Base-by-base conservation (phyloP, 2,797 vertebrate species). In the Melanotaenia trifasciata region DNA sequence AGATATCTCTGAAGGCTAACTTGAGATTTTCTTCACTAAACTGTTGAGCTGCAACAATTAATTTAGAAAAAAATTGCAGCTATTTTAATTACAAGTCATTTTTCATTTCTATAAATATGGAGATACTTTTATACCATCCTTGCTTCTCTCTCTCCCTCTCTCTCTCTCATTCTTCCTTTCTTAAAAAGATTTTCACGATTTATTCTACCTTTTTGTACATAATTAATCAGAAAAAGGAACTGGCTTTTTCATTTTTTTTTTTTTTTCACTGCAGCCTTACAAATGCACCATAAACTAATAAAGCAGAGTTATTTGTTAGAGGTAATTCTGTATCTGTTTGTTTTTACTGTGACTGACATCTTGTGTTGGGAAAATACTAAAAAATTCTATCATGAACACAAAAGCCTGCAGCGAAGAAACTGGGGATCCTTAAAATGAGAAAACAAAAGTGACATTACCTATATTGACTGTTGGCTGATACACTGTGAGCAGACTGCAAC, bases 401-500 rank as follows among this genome's bases (percentile, higher is more conserved):
- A 67, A 72, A 43, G 47, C 58, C 45, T 57, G 53, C 22, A 47
- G 67, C 33, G 35, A 33, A 33, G 13, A 70, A 70, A 67, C 6
- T 20, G 6, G 32, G 50, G 35, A 20, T 63, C 51, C 51, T 40
- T 63, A 32, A 64, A 58, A 56, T n/a, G 28, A 63, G 30, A 77
- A 75, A 71, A 66, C 38, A 66, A 54, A 76, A 63, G 43, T 71
- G 32, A 11, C 64, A 60, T 81, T 61, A 56, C 72, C 30, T 72
- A 2, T 56, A 56, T 66, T 56, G 67, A 81, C 63, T 58, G 47
- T 26, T 28, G 16, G 30, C 28, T 36, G 63, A 67, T 73, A 2
- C 64, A 30, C 64, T 67, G 18, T 36, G 51, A 59, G 58, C 62
- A 30, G 58, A 58, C 64, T 61, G 56, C 28, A 59, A 24, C 50